These are phyloP conservation scores for Lutjanus campechanus DNA, from an alignment of 2,797 vertebrate species.

Conservation along the genomic window DNA sequence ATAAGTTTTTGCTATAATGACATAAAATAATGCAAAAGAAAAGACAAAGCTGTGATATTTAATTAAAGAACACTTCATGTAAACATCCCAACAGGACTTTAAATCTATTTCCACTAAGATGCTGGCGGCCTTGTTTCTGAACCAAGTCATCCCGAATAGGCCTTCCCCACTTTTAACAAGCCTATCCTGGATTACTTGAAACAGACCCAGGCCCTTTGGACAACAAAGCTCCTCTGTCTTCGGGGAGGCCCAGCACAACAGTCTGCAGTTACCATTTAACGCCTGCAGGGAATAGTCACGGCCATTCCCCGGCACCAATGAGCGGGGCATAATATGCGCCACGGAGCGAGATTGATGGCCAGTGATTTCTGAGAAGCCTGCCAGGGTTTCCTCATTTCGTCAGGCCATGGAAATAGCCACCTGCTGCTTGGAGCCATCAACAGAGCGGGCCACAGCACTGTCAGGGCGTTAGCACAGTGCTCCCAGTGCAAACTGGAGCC, in stretches of 20 bases:
- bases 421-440: constrained; percentile 84
- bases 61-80: neutral
- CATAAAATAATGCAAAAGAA: neutral
- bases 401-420: constrained; percentile 84
- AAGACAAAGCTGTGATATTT: neutral
- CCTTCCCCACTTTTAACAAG: constrained; percentile 91
- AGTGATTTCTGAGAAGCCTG: constrained; percentile 83
- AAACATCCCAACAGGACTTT: neutral
- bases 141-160: constrained; percentile 98
- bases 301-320: constrained; percentile 35
- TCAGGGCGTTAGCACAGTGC: constrained; percentile 56
- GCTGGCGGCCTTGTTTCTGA: constrained; percentile 87
- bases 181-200: constrained; percentile 99
- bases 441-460: constrained; percentile 68
- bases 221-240: constrained; percentile 58
- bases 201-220: constrained; percentile 85
- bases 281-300: constrained; percentile 48
- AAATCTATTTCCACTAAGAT: constrained; percentile 50
- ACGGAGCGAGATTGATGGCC: constrained; percentile 78
- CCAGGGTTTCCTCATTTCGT: constrained; percentile 78
- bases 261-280: constrained; percentile 64
- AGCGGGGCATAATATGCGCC: constrained; percentile 52
- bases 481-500: constrained; percentile 4
- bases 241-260: constrained; percentile 57
- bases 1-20: neutral